Evolutionary conservation across 1,140 invertebrate species (phyloP).

Genomic region (Pogonomyrmex californicus): DNA sequence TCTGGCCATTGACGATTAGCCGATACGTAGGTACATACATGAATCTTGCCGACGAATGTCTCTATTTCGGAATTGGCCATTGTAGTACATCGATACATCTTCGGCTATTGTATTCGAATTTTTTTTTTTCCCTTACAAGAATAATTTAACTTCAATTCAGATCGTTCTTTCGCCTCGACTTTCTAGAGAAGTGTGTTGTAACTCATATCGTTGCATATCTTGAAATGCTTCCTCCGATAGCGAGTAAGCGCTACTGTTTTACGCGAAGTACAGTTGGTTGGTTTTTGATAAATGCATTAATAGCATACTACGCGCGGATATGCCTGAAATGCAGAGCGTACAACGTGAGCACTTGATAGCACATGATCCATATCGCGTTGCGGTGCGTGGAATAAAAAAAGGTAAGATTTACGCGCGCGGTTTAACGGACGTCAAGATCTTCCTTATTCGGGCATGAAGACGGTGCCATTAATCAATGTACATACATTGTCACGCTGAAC

Average conservation of each 20-base stretch:
- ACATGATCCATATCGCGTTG: constrained; percentile 25
- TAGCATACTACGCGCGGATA: constrained; percentile 1
- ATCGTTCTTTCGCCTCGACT: not conserved
- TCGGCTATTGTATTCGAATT: not conserved
- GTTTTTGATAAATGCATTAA: constrained; percentile 37
- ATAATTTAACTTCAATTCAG: not conserved
- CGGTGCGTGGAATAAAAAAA: not conserved
- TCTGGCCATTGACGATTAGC: constrained; percentile 65
- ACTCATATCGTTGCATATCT: not conserved
- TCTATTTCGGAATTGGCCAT: constrained; percentile 24
- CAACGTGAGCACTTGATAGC: constrained; percentile 17
- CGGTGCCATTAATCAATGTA: constrained; percentile 73
- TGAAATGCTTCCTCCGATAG: not conserved
- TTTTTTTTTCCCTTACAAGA: not conserved
- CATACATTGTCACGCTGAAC: constrained; percentile 68
- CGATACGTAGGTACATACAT: constrained; percentile 61
- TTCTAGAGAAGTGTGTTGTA: not conserved
- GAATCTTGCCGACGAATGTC: constrained; percentile 43
- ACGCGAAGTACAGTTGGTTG: not conserved
- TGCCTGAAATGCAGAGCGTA: constrained; percentile 11
- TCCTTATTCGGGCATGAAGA: constrained; percentile 60
- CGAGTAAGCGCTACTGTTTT: constrained; percentile 1
- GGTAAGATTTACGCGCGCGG: constrained; percentile 30
- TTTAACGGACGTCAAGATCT: constrained; percentile 44
- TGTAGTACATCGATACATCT: not conserved